Percentiles rank a stretch among this genome's conserved stretches.
phyloP scores from a whole-genome alignment of 1,140 invertebrate genomes.

The Antheraea pernyi region DNA sequence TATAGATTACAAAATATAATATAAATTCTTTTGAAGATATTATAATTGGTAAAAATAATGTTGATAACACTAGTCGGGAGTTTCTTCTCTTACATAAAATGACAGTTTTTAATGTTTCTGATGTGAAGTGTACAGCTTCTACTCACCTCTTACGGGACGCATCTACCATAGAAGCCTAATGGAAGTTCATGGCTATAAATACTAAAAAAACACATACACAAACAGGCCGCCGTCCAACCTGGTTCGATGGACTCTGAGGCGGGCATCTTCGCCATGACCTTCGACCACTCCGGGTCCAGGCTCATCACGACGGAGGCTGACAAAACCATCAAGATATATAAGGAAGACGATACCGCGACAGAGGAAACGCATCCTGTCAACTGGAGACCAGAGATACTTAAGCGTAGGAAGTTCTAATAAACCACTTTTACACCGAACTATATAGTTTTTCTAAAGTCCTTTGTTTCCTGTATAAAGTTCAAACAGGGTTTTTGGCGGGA shows the following conservation, averaged over 20 bases:
- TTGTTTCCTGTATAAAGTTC: no score
- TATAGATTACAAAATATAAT: no score
- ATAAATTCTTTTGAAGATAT: no score
- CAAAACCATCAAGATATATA: slow-evolving; percentile 99
- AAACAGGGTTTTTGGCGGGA: no score
- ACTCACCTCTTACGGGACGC: not conserved
- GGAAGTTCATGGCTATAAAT: no score
- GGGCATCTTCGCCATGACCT: slow-evolving; percentile 97
- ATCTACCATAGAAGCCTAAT: no score
- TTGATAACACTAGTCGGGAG: no score
- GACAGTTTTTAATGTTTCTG: no score
- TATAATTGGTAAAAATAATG: no score
- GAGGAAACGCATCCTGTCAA: slow-evolving; percentile 98
- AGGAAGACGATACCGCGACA: slow-evolving; percentile 96
- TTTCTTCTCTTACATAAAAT: no score
- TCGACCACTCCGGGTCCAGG: slow-evolving; percentile 95
- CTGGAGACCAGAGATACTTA: slow-evolving; percentile 97
- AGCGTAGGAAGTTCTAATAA: slow-evolving; percentile 89
- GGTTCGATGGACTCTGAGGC: slow-evolving; percentile 99
- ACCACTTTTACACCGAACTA: not conserved
- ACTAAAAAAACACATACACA: not conserved
- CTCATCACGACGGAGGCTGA: slow-evolving; percentile 98
- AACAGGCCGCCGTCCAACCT: slow-evolving; percentile 95
- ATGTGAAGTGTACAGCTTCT: no score
- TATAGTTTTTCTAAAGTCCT: no score